phyloP scores from a whole-genome alignment of 2,113 vertebrate genomes.

The Dinomys branickii region DNA sequence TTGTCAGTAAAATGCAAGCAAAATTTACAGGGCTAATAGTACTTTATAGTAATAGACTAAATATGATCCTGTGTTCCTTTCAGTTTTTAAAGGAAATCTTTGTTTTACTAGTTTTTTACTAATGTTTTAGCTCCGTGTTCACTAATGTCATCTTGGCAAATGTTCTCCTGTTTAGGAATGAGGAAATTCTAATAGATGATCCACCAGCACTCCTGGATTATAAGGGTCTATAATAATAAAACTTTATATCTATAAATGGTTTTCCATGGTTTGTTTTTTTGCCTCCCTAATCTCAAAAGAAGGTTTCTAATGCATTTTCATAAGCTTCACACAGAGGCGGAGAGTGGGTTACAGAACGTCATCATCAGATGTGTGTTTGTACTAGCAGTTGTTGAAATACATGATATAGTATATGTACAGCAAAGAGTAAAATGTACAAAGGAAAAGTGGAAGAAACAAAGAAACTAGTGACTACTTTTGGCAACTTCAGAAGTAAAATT shows the following conservation, averaged over 20 bases:
- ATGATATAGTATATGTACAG: background rate
- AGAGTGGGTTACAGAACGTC: background rate
- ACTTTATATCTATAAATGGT: slow-evolving; percentile 3
- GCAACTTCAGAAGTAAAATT: background rate
- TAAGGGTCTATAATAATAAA: slow-evolving; percentile 30
- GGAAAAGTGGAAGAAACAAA: slow-evolving; percentile 8
- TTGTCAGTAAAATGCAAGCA: slow-evolving; percentile 1
- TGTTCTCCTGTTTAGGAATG: slow-evolving; percentile 21
- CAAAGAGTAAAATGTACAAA: background rate
- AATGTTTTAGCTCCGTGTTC: slow-evolving; percentile 1
- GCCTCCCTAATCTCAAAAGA: background rate
- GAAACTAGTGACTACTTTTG: slow-evolving; percentile 6
- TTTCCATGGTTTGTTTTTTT: slow-evolving; percentile 15
- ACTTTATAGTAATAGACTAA: slow-evolving; percentile 20
- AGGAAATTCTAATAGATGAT: slow-evolving; percentile 31
- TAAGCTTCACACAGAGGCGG: background rate
- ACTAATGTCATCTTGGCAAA: slow-evolving; percentile 2
- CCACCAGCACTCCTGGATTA: background rate
- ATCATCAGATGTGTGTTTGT: background rate
- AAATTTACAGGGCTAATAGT: background rate
- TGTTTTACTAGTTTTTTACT: slow-evolving; percentile 7
- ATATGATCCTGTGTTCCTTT: background rate
- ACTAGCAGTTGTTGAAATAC: slow-evolving; percentile 31
- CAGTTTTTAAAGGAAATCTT: slow-evolving; percentile 37
- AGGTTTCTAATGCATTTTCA: background rate